Conservation (phyloP, 1,140 invertebrate genomes). For the Hylaeus anthracinus region DNA sequence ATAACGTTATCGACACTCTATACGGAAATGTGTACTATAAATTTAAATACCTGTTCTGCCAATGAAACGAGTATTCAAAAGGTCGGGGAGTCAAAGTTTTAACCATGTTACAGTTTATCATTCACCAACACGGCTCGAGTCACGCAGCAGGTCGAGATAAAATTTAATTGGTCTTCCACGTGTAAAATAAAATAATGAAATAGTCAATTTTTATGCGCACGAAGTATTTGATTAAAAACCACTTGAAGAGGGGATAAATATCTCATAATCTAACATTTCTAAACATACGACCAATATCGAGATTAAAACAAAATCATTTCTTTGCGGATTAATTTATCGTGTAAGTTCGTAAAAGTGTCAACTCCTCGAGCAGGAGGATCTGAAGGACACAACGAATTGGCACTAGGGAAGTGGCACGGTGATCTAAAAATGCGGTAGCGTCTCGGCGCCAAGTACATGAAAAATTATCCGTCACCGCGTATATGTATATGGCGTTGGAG, state of each 20-base stretch:
- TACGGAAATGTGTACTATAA: slow-evolving; percentile 8
- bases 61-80: slow-evolving; percentile 44
- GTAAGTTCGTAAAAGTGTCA: no score
- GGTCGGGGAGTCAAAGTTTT: slow-evolving; percentile 43
- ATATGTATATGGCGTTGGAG: no score
- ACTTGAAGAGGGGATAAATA: background rate
- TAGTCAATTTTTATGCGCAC: background rate
- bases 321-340: background rate
- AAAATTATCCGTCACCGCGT: no score
- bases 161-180: background rate
- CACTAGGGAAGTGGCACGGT: no score
- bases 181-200: background rate
- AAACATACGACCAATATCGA: background rate
- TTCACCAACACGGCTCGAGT: background rate
- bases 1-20: slow-evolving; percentile 11
- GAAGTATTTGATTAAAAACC: background rate
- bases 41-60: slow-evolving; percentile 46
- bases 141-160: background rate
- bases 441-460: no score
- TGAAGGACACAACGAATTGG: no score
- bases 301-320: background rate
- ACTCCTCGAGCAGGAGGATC: no score
- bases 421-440: no score
- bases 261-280: no score
- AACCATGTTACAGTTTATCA: slow-evolving; percentile 4